A percentile compares a stretch with the other conserved stretches of the same genome.
Evolutionary conservation across 2,888 invertebrate species (phyloP).

Genomic region (Fissipunctia ypsillon): DNA sequence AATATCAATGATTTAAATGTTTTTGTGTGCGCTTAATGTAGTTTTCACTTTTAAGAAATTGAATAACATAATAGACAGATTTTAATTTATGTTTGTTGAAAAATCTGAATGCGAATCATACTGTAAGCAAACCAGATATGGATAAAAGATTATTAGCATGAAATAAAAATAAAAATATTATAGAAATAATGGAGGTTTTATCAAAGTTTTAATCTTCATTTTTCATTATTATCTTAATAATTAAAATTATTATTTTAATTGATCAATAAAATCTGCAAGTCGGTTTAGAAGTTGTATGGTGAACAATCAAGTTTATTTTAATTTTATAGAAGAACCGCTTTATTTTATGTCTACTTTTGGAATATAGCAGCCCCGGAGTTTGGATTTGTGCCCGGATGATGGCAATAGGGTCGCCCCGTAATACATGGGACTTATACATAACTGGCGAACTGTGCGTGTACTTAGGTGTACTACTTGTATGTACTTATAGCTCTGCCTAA

Average conservation of each 20-base stretch:
- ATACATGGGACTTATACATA: neutral
- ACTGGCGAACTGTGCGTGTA: neutral
- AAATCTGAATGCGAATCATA: conserved; percentile 9
- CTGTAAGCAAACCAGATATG: conserved; percentile 2
- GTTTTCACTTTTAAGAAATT: conserved; percentile 46
- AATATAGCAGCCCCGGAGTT: neutral
- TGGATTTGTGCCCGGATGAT: too few species aligned
- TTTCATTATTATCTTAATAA: conserved; percentile 20
- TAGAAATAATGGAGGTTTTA: conserved; percentile 25
- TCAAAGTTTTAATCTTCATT: conserved; percentile 30
- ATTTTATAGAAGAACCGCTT: conserved; percentile 2
- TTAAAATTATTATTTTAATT: conserved; percentile 43
- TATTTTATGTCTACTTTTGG: neutral
- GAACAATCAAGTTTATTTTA: conserved; percentile 16
- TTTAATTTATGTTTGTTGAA: neutral
- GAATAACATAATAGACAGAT: neutral
- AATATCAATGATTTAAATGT: neutral
- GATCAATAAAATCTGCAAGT: conserved; percentile 34
- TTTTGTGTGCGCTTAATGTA: neutral
- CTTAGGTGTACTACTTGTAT: too few species aligned
- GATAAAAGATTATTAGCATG: neutral
- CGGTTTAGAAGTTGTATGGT: neutral
- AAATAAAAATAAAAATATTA: conserved; percentile 27
- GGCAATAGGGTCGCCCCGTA: neutral
- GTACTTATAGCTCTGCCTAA: too few species aligned